Evolutionary conservation across 1,140 invertebrate species (phyloP), one percentile per base, ranked within the genome.

Genomic region (Macrobrachium nipponense): DNA sequence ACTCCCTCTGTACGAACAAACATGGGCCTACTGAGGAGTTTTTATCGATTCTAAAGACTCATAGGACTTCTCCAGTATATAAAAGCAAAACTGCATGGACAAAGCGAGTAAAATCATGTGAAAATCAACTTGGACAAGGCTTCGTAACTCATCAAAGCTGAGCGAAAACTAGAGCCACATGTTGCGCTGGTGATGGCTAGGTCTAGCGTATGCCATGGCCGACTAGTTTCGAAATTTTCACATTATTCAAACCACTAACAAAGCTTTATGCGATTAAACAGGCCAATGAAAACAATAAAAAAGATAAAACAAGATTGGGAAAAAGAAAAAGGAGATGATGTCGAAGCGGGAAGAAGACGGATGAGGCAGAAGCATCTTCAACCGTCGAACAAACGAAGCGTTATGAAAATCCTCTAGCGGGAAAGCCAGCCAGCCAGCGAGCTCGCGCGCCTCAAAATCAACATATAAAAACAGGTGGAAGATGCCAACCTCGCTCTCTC

Each of bases 391-490:
- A 51, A 51, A 51, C 51, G 51, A 51, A 51, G 51, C 51, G 51
- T 51, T 51, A 51, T 51, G 51, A 51, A 20, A 51, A 51, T 51
- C 51, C 51, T 10, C 51, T 51, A 12, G 51, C 51, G 51, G 51
- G 12, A 12, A 36, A 36, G 27, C 27, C 27, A 36, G 27, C 27
- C 27, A 36, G 27, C 27, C 27, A 70, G 36, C 68, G 6, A 14
- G 68, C 20, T 20, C 6, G 23, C 23, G 36, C 68, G 36, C 23
- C 36, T 70, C 68, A 70, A 43, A 70, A 43, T 27, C 23, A 70
- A 27, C 23, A 43, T 70, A 27, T 70, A 72, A 80, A 86, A 80
- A 72, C 64, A 80, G 20, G 83, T 80, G 83, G 83, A 86, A 80
- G 83, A 80, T 86, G 83, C 80, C 66, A 86, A 72, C 83, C 77